phyloP scores from a whole-genome alignment of 2,797 vertebrate genomes.

The Bradypodion pumilum region DNA sequence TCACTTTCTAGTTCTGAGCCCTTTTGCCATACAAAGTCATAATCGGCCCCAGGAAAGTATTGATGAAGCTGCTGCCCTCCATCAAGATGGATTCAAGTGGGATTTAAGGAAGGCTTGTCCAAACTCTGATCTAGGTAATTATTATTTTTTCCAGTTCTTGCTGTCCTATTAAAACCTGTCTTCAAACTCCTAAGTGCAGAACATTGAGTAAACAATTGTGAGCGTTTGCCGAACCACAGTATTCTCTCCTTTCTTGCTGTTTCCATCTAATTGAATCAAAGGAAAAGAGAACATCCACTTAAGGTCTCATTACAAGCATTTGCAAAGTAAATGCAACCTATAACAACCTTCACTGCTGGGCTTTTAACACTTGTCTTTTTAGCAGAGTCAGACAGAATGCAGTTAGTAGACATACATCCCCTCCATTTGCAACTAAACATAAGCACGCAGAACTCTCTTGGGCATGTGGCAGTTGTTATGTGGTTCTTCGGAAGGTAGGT shows the following conservation, averaged over 20 bases:
- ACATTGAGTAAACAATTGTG: background rate
- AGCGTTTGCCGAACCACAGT: background rate
- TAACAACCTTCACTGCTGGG: slow-evolving; percentile 15
- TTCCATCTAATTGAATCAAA: slow-evolving; percentile 28
- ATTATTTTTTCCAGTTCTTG: background rate
- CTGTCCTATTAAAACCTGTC: background rate
- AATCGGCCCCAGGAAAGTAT: too few species aligned
- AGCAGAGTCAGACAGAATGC: slow-evolving; percentile 34
- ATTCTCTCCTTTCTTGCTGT: slow-evolving; percentile 13
- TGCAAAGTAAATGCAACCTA: slow-evolving; percentile 36
- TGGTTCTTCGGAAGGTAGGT: background rate
- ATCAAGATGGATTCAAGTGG: too few species aligned
- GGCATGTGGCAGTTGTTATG: background rate
- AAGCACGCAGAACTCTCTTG: background rate
- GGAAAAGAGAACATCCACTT: slow-evolving; percentile 35
- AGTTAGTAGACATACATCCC: slow-evolving; percentile 2
- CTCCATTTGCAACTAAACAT: background rate
- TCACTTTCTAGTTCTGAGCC: too few species aligned
- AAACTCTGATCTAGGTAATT: background rate
- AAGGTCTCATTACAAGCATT: slow-evolving; percentile 34
- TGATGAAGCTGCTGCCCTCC: too few species aligned
- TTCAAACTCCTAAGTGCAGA: background rate
- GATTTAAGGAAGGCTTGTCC: too few species aligned
- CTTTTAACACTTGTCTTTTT: slow-evolving; percentile 37
- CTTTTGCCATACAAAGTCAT: too few species aligned